Evolutionary conservation across 2,797 vertebrate genomes (phyloP).

Genomic region (Mormyrops boulengeri): DNA sequence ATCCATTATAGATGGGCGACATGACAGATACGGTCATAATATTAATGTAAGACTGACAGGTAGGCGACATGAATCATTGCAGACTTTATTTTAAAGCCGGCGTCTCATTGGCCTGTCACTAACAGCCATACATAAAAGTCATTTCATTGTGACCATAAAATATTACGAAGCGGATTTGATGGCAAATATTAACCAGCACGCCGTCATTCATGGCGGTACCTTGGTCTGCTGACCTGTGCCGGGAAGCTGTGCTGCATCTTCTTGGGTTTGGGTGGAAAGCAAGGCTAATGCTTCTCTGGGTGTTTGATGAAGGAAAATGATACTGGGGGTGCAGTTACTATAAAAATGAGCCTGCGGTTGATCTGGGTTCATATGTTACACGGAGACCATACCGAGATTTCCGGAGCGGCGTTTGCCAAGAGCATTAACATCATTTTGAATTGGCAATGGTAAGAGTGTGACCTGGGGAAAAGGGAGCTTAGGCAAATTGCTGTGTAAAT

Average conservation of each 20-base stretch:
- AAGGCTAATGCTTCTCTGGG: background rate
- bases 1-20: slow-evolving; percentile 67
- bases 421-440: slow-evolving; percentile 20
- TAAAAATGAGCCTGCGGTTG: slow-evolving; percentile 48
- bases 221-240: slow-evolving; percentile 40
- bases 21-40: slow-evolving; percentile 76
- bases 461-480: slow-evolving; percentile 23
- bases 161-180: slow-evolving; percentile 65
- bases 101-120: slow-evolving; percentile 65
- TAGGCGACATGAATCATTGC: slow-evolving; percentile 68
- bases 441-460: slow-evolving; percentile 8
- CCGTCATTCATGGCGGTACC: slow-evolving; percentile 61
- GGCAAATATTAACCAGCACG: slow-evolving; percentile 55
- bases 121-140: slow-evolving; percentile 76
- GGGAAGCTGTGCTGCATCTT: slow-evolving; percentile 21
- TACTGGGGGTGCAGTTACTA: slow-evolving; percentile 43
- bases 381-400: background rate
- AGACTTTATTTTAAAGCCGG: slow-evolving; percentile 67
- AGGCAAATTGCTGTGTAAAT: slow-evolving; percentile 42
- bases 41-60: slow-evolving; percentile 74
- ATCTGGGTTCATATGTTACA: background rate
- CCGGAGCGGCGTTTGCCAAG: slow-evolving; percentile 17
- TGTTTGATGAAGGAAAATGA: slow-evolving; percentile 13
- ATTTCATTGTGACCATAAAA: slow-evolving; percentile 59
- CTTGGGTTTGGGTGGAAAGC: slow-evolving; percentile 32